Evolutionary conservation across 2,888 invertebrate species (phyloP), one percentile per base, ranked within the genome.

Genomic region (Catocala sponsa): DNA sequence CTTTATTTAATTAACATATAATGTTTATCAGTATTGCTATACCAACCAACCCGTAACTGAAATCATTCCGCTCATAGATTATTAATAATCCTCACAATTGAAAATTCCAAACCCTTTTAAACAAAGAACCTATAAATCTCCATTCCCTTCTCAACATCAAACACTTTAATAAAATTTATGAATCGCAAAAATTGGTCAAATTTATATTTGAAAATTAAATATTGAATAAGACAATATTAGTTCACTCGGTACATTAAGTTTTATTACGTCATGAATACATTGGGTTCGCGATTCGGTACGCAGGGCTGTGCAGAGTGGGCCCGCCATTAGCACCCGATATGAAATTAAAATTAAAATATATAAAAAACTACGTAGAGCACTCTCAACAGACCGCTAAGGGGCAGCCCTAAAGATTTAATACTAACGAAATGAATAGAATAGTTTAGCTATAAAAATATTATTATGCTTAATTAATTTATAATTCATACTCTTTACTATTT

Each of bases 261-360:
- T 94, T 91, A 94, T 94, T 87, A 86, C 89, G 83, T 80, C 81
- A 91, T 94, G 94, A 94, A 94, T 94, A 91, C 88, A 93, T 93
- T 91, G 86, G 84, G 86, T 84, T 87, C 83, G 79, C 88, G 86
- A 94, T 94, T 94, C 91, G 93, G 86, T 87, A 91, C 91, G 94
- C 94, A 91, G 92, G 92, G 94, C 92, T 92, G 92, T 81, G 84
- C 88, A 92, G 89, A 91, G 91, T 80, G 82, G 89, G 80, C 86
- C 89, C 83, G 86, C 93, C 91, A 94, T 94, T 94, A 94, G 88
- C 92, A 87, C 92, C 87, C 90, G 92, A 93, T 94, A 94, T 94
- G 92, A 94, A 94, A 94, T 94, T 93, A 92, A 94, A 94, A 94
- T 94, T 94, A 93, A 94, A 94, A 94, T 93, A 93, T 91, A 93